phyloP scores from a whole-genome alignment of 2,888 invertebrate species.

The Lypha dubia region DNA sequence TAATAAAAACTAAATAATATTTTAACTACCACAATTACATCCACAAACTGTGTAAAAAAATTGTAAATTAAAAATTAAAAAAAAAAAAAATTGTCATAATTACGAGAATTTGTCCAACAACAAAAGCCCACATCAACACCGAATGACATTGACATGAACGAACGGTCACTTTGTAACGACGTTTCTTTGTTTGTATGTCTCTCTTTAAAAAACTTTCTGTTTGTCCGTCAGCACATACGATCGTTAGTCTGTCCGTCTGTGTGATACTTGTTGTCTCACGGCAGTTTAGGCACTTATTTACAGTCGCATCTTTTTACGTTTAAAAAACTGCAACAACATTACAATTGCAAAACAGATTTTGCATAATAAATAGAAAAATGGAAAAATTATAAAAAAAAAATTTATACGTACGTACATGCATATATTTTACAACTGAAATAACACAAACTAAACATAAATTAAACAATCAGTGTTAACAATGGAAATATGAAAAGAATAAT shows the following conservation, averaged over 20 bases:
- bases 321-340: conserved; percentile 59
- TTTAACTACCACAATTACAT: conserved; percentile 23
- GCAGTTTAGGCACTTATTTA: conserved; percentile 57
- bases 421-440: conserved; percentile 30
- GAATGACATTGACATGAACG: conserved; percentile 70
- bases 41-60: conserved; percentile 43
- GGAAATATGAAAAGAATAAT: conserved; percentile 63
- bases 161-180: conserved; percentile 52
- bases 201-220: conserved; percentile 11
- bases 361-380: conserved; percentile 67
- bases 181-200: conserved; percentile 39
- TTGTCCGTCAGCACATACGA: conserved; percentile 5
- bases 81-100: conserved; percentile 71
- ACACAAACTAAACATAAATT: conserved; percentile 59
- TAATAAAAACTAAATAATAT: conserved; percentile 13
- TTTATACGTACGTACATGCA: conserved; percentile 7
- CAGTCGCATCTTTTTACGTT: conserved; percentile 65
- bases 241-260: conserved; percentile 13
- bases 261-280: conserved; percentile 48
- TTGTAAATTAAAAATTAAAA: conserved; percentile 50
- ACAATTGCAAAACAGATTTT: conserved; percentile 69
- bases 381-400: conserved; percentile 9
- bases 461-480: conserved; percentile 64
- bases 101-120: conserved; percentile 60
- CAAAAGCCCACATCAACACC: conserved; percentile 50